phyloP scores from a whole-genome alignment of 1,140 invertebrate species.

The Pectinophora gossypiella region DNA sequence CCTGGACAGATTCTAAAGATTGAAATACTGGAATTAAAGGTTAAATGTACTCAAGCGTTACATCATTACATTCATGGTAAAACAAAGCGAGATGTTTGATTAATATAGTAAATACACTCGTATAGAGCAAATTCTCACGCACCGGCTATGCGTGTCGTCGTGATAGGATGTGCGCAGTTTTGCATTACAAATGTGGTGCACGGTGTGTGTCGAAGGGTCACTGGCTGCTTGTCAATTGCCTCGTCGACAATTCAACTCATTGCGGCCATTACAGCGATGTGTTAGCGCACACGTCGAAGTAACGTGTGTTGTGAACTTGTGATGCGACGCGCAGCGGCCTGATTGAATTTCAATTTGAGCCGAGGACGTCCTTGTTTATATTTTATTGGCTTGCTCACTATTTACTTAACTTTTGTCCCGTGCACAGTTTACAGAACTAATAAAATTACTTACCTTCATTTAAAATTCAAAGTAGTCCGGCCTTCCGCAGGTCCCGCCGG shows the following conservation, averaged over 20 bases:
- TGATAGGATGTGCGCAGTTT: constrained; percentile 50
- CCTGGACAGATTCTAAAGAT: background rate
- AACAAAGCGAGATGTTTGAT: background rate
- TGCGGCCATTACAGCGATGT: constrained; percentile 17
- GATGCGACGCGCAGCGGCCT: background rate
- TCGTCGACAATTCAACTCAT: constrained; percentile 33
- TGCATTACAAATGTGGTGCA: constrained; percentile 43
- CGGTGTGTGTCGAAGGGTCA: constrained; percentile 15
- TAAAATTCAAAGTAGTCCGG: background rate
- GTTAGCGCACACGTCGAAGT: constrained; percentile 1
- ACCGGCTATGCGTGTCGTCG: background rate
- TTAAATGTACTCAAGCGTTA: background rate
- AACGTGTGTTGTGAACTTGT: too few species aligned
- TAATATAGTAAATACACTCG: background rate
- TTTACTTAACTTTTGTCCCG: too few species aligned
- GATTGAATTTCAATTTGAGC: constrained; percentile 3
- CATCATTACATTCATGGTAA: background rate
- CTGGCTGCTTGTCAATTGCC: constrained; percentile 27
- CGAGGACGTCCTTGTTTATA: background rate
- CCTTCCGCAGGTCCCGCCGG: background rate
- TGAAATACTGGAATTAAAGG: background rate
- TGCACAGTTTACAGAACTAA: background rate
- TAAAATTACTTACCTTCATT: background rate
- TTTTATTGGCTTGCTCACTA: background rate
- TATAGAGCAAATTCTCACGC: background rate